phyloP scores from a whole-genome alignment of 2,888 invertebrate species.

The Campoletis raptor region DNA sequence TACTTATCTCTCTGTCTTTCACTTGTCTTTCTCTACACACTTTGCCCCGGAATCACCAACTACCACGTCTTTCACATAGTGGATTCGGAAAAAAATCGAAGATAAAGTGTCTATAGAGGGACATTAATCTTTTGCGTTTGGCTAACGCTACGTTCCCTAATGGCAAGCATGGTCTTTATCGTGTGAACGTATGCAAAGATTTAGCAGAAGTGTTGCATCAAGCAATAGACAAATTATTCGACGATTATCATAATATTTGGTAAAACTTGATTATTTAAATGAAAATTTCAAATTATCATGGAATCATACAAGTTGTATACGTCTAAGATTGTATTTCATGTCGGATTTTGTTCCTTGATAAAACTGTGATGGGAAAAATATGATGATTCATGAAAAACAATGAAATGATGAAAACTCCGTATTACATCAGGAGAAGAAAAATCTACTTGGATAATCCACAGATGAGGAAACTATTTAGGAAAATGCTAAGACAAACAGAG shows the following conservation, averaged over 20 bases:
- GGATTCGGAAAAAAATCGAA: not conserved
- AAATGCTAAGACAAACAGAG: conserved; percentile 62
- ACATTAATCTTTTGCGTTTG: not conserved
- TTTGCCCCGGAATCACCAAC: conserved; percentile 18
- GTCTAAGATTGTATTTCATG: not conserved
- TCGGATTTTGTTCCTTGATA: not conserved
- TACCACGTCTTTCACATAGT: conserved; percentile 13
- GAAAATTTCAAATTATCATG: not conserved
- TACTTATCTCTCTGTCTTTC: conserved; percentile 33
- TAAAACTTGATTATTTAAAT: not conserved
- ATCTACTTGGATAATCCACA: conserved; percentile 41
- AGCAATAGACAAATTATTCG: not conserved
- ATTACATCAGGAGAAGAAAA: conserved; percentile 15
- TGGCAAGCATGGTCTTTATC: too few relatives aligned
- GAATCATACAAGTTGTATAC: not conserved
- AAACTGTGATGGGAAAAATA: not conserved
- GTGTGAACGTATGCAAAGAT: too few relatives aligned
- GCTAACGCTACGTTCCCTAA: not conserved
- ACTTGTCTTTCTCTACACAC: not conserved
- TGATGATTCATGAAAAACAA: not conserved
- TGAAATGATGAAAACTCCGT: not conserved
- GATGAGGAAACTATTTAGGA: conserved; percentile 59
- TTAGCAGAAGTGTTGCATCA: too few relatives aligned
- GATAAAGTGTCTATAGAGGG: not conserved
- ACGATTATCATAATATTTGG: not conserved